Percentiles rank a stretch among this genome's conserved stretches.
Conservation (phyloP, 2,113 vertebrate genomes). For the Hippocampus zosterae region DNA sequence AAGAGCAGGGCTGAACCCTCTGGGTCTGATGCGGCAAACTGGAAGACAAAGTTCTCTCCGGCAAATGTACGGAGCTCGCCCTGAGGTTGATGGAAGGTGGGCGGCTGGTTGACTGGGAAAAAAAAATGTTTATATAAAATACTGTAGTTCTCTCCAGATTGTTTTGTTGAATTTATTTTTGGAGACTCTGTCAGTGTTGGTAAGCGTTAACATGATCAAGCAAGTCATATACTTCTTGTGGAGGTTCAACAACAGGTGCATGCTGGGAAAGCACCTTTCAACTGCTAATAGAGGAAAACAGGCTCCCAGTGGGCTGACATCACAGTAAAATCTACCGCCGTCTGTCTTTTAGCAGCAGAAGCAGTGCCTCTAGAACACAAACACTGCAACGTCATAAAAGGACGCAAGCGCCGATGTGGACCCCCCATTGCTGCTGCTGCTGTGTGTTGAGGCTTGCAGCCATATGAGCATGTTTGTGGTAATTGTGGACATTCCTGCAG, state of each 20-base stretch:
- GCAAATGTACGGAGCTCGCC: constrained; percentile 70
- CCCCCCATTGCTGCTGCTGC: background rate
- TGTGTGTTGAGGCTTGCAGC: background rate
- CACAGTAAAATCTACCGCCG: background rate
- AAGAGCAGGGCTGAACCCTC: constrained; percentile 80
- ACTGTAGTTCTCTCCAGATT: background rate
- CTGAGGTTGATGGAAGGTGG: constrained; percentile 69
- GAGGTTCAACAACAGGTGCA: constrained; percentile 39
- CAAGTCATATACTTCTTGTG: constrained; percentile 19
- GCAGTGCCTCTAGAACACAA: background rate
- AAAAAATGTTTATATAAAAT: background rate
- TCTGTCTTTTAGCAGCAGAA: constrained; percentile 4
- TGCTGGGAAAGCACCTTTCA: constrained; percentile 48
- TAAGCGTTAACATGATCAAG: constrained; percentile 1
- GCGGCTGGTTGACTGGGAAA: constrained; percentile 72
- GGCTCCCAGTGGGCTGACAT: constrained; percentile 14
- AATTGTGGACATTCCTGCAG: constrained; percentile 1
- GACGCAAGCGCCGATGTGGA: background rate
- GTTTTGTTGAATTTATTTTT: background rate
- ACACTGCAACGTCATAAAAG: background rate
- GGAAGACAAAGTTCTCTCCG: constrained; percentile 81
- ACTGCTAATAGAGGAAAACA: constrained; percentile 41
- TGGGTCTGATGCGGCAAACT: constrained; percentile 72
- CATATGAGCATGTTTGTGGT: background rate
- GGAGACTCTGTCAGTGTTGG: background rate